Evolutionary conservation across 2,113 vertebrate species (phyloP).

Genomic region (Rhadina sibilatrix): DNA sequence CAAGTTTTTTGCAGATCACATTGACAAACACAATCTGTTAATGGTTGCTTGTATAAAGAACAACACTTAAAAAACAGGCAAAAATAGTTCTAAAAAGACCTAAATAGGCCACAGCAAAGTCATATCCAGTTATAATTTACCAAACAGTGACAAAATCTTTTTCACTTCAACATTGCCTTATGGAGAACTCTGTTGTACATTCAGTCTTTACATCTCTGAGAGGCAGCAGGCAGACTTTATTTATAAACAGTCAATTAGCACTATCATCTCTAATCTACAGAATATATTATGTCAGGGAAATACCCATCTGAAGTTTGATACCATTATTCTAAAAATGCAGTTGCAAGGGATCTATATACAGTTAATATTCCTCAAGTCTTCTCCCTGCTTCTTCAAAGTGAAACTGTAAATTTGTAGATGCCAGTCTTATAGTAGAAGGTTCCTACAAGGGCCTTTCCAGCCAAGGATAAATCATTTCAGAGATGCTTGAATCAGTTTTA

Average conservation of each 20-base stretch:
- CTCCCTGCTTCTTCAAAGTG: not conserved
- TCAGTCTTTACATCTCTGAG: not conserved
- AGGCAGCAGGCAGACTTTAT: not conserved
- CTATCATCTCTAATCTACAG: not conserved
- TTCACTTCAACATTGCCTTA: not conserved
- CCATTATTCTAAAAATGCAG: not conserved
- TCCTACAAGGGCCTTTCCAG: not conserved
- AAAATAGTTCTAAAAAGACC: not conserved
- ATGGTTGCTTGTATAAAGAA: not conserved
- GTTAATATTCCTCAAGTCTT: not conserved
- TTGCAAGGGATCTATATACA: not conserved
- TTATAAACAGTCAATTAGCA: not conserved
- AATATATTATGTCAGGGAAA: not conserved
- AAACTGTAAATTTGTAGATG: not conserved
- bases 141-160: not conserved
- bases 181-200: not conserved
- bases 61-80: not conserved
- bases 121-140: not conserved
- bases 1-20: not conserved
- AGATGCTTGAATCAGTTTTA: not conserved
- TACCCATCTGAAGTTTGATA: not conserved
- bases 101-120: not conserved
- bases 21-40: conserved; percentile 30
- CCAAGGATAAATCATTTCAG: not conserved
- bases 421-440: not conserved